Percentiles rank a stretch among this genome's conserved stretches.
Evolutionary conservation across 2,888 invertebrate species (phyloP).

Genomic region (Rhyacophila evoluta): DNA sequence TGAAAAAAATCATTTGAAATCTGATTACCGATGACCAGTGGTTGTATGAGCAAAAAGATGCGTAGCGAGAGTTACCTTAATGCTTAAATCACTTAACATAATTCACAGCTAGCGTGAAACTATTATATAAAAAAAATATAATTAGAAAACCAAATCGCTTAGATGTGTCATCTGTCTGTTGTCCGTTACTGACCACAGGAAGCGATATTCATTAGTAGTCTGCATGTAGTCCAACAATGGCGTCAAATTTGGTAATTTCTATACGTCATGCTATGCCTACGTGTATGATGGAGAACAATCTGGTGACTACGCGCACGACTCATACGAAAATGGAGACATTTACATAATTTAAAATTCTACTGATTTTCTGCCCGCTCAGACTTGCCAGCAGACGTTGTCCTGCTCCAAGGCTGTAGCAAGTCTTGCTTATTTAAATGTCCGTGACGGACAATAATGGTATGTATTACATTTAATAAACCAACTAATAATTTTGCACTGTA

Average conservation of each 20-base stretch:
- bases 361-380: background rate
- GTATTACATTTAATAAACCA: no score
- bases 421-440: background rate
- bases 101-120: no score
- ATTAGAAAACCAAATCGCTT: no score
- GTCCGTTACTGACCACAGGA: background rate
- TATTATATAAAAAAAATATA: no score
- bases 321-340: background rate
- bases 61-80: no score
- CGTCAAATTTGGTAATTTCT: conserved; percentile 9
- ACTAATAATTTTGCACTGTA: no score
- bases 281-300: background rate
- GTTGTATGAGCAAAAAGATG: no score
- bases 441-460: background rate
- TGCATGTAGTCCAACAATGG: conserved; percentile 5
- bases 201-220: conserved; percentile 11
- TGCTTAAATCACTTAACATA: no score
- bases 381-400: background rate
- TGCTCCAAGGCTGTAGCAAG: background rate
- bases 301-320: background rate
- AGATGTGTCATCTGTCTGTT: no score
- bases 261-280: background rate
- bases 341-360: background rate
- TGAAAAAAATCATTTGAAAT: no score
- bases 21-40: no score